Base-by-base conservation (phyloP, 2,888 invertebrate genomes). In the Cyclophora punctaria region DNA sequence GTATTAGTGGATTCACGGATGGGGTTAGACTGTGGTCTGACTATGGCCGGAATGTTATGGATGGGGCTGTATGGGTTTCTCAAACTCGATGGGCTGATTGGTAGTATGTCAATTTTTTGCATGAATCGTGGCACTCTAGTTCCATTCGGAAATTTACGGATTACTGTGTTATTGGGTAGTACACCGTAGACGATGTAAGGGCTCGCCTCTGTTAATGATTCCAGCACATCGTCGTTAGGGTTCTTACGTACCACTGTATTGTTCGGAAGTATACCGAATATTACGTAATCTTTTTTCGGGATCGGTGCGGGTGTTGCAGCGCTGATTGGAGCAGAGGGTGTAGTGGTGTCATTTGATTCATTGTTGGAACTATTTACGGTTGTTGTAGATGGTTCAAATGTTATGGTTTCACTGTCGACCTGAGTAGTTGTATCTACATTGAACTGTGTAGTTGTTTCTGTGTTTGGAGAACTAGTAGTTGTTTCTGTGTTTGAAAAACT, bases 121-220 rank as follows among this genome's bases (percentile, higher is more conserved):
- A 83, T 84, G 72, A 87, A 77, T 73, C 93, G 92, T 80, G 94
- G 93, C 79, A 94, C 92, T 80, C 92, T 86, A 75, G 94, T 94
- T 78, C 94, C 94, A 71, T 95, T 94, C 60, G 94, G 94, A 76
- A 92, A 94, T 86, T 93, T 94, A 84, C 93, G 92, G 75, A 94
- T 92, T 78, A 94, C 88, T 77, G 92, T 93, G 83, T 94, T 94
- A 88, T 94, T 93, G 63, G 94, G 94, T 78, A 92, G 92, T 69
- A 94, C 90, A 75, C 94, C 94, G 69, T 93, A 93, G 75, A 94
- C 91, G 67, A 94, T 91, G 78, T 92, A 94, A 60, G 94, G 93
- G 73, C 91, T 91, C 67, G 92, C 89, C 73, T 92, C 91, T 83
- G 92, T 92, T 80, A 91, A 88, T 71, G 91, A 85, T 74, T 92